Base-by-base conservation (phyloP, 1,140 invertebrate genomes). In the Drosophila hydei region DNA sequence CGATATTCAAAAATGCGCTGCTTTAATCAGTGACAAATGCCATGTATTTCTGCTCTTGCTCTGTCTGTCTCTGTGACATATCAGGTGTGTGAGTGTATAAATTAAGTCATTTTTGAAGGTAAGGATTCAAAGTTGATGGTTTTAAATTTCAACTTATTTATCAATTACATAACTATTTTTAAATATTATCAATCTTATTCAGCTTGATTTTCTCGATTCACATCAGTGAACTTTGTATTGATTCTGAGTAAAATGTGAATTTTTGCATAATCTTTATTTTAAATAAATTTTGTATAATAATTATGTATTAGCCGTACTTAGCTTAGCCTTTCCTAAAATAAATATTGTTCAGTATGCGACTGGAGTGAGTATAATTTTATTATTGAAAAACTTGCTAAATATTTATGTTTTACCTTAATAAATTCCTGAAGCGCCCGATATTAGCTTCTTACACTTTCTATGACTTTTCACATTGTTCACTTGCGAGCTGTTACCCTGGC, bases 1-100 rank as follows among this genome's bases (percentile, higher is more conserved):
- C 40, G 30, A 14, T 56, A 64, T 47, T 23, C 5, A 58, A 18
- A 59, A 45, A 38, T 72, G n/a, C 47, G 19, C 30, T 27, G 36
- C 48, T 72, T 67, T 51, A 45, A 51, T 71, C 52, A 51, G 19
- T 56, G 61, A 65, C 52, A 71, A 71, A 71, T 58, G 40, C 54
- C 47, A 45, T 16, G 12, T 72, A 30, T 55, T n/a, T 36, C 7
- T 40, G 14, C n/a, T 14, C 30, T 30, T 14, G 19, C 8, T 18
- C 12, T 47, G 1, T 12, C 27, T 30, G 27, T 1, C 27, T 0
- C n/a, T 18, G n/a, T 12, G 27, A 11, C 19, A 42, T 12, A 23
- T 48, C 68, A 71, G 68, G 68, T 58, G 45, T 18, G 43, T 58
- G 52, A 19, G 6, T 6, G 11, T 36, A 8, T 27, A 64, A 71